Percentiles rank a stretch among this genome's conserved stretches.
Evolutionary conservation across 2,797 vertebrate species (phyloP).

Genomic region (Anguilla marmorata): DNA sequence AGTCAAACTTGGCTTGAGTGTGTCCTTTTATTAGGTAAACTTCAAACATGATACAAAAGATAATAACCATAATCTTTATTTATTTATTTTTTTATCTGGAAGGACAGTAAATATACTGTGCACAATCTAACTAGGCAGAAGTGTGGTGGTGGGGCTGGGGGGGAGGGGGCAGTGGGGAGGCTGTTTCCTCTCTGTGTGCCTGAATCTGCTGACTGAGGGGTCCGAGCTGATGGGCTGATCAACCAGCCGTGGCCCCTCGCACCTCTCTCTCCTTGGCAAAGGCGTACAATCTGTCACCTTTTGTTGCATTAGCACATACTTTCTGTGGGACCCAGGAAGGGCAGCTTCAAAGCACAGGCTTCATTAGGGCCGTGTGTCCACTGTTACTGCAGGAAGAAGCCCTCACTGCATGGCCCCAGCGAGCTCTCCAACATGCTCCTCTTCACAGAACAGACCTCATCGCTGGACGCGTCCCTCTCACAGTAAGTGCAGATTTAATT

Average conservation of each 20-base stretch:
- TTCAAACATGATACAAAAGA: neutral
- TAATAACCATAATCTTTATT: neutral
- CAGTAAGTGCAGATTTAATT: slow-evolving; percentile 23
- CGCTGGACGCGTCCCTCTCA: neutral
- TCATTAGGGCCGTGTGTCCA: neutral
- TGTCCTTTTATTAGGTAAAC: neutral
- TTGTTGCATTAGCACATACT: slow-evolving; percentile 52
- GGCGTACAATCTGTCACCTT: slow-evolving; percentile 55
- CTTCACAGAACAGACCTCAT: neutral
- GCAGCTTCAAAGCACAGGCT: slow-evolving; percentile 50
- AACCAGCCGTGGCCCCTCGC: slow-evolving; percentile 28
- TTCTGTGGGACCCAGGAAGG: slow-evolving; percentile 48
- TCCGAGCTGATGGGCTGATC: neutral
- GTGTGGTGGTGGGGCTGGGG: too few relatives aligned
- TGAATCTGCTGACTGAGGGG: slow-evolving; percentile 19
- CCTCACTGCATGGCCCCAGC: neutral
- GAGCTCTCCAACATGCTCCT: neutral
- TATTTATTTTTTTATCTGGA: neutral
- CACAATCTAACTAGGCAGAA: too few relatives aligned
- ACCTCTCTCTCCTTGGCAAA: slow-evolving; percentile 42
- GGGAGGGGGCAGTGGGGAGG: neutral
- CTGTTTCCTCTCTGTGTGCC: neutral
- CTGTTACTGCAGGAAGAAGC: neutral
- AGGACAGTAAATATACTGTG: neutral
- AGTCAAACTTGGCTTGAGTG: neutral